A percentile compares a stretch with the other conserved stretches of the same genome.
Evolutionary conservation across 1,140 invertebrate genomes (phyloP).

Genomic region (Temnothorax longispinosus): DNA sequence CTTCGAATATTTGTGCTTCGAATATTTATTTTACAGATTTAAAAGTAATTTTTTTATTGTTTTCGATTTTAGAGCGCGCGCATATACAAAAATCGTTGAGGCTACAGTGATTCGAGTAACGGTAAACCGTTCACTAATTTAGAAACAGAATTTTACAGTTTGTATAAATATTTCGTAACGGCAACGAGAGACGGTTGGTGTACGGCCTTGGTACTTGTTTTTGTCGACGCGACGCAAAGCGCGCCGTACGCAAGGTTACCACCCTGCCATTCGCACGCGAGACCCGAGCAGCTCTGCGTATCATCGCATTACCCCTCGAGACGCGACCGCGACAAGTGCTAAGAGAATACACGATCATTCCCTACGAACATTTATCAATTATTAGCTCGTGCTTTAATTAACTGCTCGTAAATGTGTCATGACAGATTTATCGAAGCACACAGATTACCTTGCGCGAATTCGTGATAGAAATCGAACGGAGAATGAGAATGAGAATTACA

Average conservation of each 20-base stretch:
- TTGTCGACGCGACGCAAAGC: not conserved
- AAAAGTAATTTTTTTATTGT: not conserved
- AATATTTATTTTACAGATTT: not conserved
- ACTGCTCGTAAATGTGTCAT: not conserved
- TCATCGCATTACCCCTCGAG: not conserved
- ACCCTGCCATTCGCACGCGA: not conserved
- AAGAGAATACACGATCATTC: conserved; percentile 12
- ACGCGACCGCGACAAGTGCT: conserved; percentile 12
- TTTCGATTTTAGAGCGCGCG: not conserved
- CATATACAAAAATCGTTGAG: not conserved
- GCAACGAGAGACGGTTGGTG: not conserved
- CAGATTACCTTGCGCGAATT: not conserved
- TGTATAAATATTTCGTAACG: not conserved
- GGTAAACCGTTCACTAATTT: not conserved
- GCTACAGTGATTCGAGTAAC: not conserved
- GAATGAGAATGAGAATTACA: not conserved
- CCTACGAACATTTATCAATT: conserved; percentile 11
- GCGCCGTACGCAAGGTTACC: not conserved
- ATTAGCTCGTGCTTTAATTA: conserved; percentile 3
- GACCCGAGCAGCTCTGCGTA: not conserved
- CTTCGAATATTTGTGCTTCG: not conserved
- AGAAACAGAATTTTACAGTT: not conserved
- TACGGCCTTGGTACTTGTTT: not conserved
- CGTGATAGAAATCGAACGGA: not conserved
- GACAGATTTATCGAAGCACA: not conserved